Percentiles rank a stretch among this genome's conserved stretches.
phyloP scores from a whole-genome alignment of 2,113 vertebrate species.

The Peromyscus leucopus region DNA sequence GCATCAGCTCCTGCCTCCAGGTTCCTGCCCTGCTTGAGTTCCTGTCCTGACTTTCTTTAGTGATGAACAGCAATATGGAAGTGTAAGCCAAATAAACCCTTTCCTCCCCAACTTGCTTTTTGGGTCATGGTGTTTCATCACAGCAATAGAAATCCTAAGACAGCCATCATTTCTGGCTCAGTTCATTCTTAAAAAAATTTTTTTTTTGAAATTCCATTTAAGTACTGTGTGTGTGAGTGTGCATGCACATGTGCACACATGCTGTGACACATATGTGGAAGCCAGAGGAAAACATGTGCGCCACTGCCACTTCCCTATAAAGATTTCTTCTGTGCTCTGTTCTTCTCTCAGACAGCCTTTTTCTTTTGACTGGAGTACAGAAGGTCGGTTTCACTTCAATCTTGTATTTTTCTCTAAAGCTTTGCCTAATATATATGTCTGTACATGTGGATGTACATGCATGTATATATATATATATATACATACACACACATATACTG shows the following conservation, averaged over 20 bases:
- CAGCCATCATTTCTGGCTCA: no score
- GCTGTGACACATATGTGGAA: background rate
- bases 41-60: no score
- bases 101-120: no score
- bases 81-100: no score
- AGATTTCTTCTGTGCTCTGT: background rate
- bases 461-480: background rate
- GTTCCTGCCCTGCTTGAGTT: no score
- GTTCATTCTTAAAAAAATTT: background rate
- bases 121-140: no score
- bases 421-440: background rate
- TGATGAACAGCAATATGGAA: no score
- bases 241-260: background rate
- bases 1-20: no score
- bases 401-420: background rate
- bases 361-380: background rate
- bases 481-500: background rate
- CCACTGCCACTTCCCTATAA: background rate
- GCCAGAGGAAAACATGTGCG: background rate
- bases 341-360: background rate
- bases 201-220: background rate
- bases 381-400: background rate
- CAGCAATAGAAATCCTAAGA: no score
- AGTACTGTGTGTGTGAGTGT: background rate
- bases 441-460: no score